Percentiles rank a stretch among this genome's conserved stretches.
phyloP scores from a whole-genome alignment of 2,113 vertebrate genomes.

The Rostratula benghalensis region DNA sequence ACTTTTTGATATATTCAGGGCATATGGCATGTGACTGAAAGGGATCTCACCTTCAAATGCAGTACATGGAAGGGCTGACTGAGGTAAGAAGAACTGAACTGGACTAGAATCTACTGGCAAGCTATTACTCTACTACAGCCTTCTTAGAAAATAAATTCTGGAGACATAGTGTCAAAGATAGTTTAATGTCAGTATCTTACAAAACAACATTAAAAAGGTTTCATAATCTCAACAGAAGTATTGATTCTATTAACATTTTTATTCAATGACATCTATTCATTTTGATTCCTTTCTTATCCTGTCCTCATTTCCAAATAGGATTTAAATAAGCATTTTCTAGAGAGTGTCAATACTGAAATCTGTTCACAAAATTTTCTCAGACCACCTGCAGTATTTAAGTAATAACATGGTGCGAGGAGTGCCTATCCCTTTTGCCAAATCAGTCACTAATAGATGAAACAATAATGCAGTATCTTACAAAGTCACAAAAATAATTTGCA shows the following conservation, averaged over 20 bases:
- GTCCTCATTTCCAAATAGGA: neutral
- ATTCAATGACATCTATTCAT: neutral
- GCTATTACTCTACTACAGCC: neutral
- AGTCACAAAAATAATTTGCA: neutral
- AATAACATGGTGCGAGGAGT: neutral
- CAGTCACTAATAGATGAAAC: neutral
- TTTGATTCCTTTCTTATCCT: neutral
- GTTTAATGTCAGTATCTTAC: constrained; percentile 48
- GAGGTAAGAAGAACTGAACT: neutral
- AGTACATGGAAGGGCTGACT: neutral
- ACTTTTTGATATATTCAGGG: neutral
- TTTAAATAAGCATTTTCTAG: neutral
- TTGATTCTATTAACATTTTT: neutral
- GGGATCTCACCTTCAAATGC: neutral
- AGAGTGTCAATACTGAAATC: neutral
- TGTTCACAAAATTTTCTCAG: neutral
- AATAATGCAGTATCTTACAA: neutral
- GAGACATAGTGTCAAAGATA: constrained; percentile 8
- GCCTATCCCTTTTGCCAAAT: neutral
- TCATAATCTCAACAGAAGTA: neutral
- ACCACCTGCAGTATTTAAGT: neutral
- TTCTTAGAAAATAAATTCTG: constrained; percentile 14
- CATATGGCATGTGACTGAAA: accelerated
- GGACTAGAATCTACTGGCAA: neutral
- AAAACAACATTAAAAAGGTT: constrained; percentile 24